phyloP scores from a whole-genome alignment of 2,888 invertebrate species.

The Brachypalpus laphriformis region DNA sequence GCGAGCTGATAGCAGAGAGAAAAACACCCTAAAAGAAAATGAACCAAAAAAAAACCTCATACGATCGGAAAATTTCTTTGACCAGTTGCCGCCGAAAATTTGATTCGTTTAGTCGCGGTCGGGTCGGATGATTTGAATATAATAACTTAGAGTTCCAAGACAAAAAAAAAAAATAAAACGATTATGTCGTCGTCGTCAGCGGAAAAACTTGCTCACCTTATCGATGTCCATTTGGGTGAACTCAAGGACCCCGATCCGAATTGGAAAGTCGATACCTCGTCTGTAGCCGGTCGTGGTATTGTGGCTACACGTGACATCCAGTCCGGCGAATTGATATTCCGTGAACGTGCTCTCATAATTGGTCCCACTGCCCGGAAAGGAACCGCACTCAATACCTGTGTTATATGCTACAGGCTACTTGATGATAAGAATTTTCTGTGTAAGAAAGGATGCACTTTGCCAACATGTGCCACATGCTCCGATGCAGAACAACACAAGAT shows the following conservation, averaged over 20 bases:
- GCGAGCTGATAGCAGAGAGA: constrained; percentile 56
- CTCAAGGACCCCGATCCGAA: constrained; percentile 76
- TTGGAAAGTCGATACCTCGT: constrained; percentile 86
- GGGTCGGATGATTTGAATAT: constrained; percentile 13
- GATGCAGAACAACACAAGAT: constrained; percentile 84
- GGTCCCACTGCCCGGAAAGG: constrained; percentile 86
- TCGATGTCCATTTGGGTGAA: constrained; percentile 79
- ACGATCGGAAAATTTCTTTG: constrained; percentile 36
- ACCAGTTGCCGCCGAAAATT: constrained; percentile 57
- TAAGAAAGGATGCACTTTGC: constrained; percentile 86
- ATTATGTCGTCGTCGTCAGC: constrained; percentile 35
- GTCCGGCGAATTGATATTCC: constrained; percentile 88
- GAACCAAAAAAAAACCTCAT: constrained; percentile 8
- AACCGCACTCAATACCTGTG: constrained; percentile 85
- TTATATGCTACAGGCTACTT: constrained; percentile 85
- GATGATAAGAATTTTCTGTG: constrained; percentile 83
- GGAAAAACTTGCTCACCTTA: constrained; percentile 76
- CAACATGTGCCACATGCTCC: constrained; percentile 87
- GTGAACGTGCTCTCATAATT: constrained; percentile 87
- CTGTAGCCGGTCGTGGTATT: constrained; percentile 88
- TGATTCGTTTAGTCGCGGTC: constrained; percentile 52
- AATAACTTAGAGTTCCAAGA: background rate
- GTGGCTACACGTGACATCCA: constrained; percentile 87
- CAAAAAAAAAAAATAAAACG: background rate
- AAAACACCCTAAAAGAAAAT: constrained; percentile 5